Evolutionary conservation across 2,113 vertebrate species (phyloP), one percentile per base, ranked within the genome.

Genomic region (Anthoscopus minutus): DNA sequence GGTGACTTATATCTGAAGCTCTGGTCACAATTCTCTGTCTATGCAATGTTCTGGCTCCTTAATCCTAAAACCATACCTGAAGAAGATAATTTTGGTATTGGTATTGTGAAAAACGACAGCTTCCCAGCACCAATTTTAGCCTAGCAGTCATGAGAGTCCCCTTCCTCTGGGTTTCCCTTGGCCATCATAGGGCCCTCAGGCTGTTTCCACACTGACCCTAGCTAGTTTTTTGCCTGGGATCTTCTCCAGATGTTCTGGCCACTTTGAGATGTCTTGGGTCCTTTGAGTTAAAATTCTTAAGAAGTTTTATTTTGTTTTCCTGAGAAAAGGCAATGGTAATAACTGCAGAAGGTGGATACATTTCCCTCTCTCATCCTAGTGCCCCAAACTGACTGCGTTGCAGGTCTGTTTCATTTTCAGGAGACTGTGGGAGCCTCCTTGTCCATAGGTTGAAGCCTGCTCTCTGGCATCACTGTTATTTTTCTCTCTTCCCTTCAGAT

Each of bases 401-500:
- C 51, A 69, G 40, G 28, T 54, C 42, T 21, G 5, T 58, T 80
- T 64, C 31, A 7, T 65, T 93, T 85, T 31, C 76, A 44, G 60
- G 51, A 54, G 23, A 4, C 21, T n/a, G 38, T 7, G 6, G 58
- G 37, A 89, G 3, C 16, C n/a, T 58, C 79, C 19, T 42, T 31
- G 48, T 62, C 22, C 0, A 0, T 33, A 23, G 13, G 42, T 37
- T 70, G 65, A 85, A 64, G 23, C 35, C 47, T 53, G 21, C 38
- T 81, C 45, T 67, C 90, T 94, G 66, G 94, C 18, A 1, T 31
- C 0, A 0, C 56, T 86, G 22, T 92, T 82, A 3, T 48, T 38
- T 61, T 73, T 93, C 35, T 91, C 37, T 91, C 30, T 94, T 73
- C 82, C 69, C 47, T 50, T 5, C 96, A 99, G 99, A 99, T 27